Evolutionary conservation across 2,888 invertebrate species (phyloP).

Genomic region (Lepidochrysops patricia): DNA sequence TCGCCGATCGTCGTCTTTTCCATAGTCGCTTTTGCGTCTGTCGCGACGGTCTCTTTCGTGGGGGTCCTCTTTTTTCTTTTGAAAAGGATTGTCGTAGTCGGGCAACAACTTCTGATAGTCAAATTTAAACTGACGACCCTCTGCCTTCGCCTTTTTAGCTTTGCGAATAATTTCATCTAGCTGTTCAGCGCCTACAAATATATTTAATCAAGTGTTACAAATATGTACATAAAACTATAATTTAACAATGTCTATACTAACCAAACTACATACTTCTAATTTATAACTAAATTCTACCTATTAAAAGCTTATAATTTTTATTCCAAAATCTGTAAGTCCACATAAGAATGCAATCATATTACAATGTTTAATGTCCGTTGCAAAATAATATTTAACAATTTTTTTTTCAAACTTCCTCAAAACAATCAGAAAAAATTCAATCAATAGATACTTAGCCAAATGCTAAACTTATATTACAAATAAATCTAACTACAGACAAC

Average conservation of each 20-base stretch:
- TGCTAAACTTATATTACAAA: too few species aligned
- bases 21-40: constrained; percentile 23
- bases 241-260: not conserved
- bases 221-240: not conserved
- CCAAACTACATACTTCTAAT: not conserved
- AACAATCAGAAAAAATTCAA: not conserved
- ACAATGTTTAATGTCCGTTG: too few species aligned
- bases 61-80: constrained; percentile 38
- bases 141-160: constrained; percentile 57
- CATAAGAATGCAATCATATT: not conserved
- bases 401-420: too few species aligned
- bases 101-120: constrained; percentile 60
- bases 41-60: constrained; percentile 26
- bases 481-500: not conserved
- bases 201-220: not conserved
- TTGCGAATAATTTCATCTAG: constrained; percentile 60
- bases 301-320: too few species aligned
- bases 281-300: not conserved
- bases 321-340: too few species aligned
- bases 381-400: too few species aligned
- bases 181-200: constrained; percentile 49
- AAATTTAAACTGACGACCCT: constrained; percentile 60
- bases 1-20: constrained; percentile 26
- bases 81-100: constrained; percentile 63
- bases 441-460: too few species aligned